These are phyloP conservation scores for Pterois miles DNA, from an alignment of 2,797 vertebrate genomes.

Conservation along the genomic window DNA sequence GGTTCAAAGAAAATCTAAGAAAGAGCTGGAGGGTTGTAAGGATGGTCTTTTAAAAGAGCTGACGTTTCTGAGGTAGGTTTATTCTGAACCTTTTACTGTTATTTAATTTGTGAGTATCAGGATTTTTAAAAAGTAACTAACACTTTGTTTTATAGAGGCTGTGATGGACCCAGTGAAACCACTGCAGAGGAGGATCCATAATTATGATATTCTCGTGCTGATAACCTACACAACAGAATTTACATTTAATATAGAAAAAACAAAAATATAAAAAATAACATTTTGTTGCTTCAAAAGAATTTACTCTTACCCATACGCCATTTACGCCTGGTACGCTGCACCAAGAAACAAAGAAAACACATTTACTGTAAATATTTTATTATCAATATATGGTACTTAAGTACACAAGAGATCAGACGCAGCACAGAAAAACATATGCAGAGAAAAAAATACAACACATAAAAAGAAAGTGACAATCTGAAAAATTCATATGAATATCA, in stretches of 20 bases:
- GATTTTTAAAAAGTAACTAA: neutral
- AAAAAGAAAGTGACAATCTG: conserved; percentile 35
- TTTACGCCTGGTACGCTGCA: neutral
- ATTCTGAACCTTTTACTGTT: neutral
- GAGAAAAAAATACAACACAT: conserved; percentile 13
- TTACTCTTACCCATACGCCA: neutral
- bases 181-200: conserved; percentile 38
- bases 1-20: conserved; percentile 85
- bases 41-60: conserved; percentile 85
- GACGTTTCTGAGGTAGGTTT: conserved; percentile 85
- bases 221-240: neutral
- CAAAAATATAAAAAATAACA: no score
- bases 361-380: conserved; percentile 79
- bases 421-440: conserved; percentile 46
- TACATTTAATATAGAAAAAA: neutral
- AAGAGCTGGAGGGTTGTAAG: conserved; percentile 82
- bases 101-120: neutral
- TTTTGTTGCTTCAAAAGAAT: no score
- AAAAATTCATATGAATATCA: conserved; percentile 55
- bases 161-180: conserved; percentile 32
- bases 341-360: conserved; percentile 5
- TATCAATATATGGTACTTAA: conserved; percentile 76
- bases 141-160: conserved; percentile 55
- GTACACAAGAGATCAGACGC: conserved; percentile 65
- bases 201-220: neutral